Conservation (phyloP, 2,113 vertebrate species). For the Apeltes quadracus region DNA sequence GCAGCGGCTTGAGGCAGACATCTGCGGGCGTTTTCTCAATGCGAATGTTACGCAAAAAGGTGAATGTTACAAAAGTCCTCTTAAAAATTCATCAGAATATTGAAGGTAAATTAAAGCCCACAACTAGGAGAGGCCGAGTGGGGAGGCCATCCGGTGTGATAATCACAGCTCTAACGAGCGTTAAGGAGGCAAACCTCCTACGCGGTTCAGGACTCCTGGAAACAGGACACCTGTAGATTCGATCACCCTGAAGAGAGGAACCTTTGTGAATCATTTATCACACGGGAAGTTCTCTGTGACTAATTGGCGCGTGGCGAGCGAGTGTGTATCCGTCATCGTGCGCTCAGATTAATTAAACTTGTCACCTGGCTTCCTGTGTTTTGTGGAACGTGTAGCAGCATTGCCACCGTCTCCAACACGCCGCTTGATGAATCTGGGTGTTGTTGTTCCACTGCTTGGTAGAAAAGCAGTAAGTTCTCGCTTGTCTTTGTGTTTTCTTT, state of each 20-base stretch:
- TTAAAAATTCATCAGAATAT: no score
- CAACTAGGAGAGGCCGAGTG: conserved; percentile 44
- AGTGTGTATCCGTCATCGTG: conserved; percentile 17
- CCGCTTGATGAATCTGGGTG: background rate
- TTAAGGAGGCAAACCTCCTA: conserved; percentile 29
- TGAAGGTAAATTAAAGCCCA: conserved; percentile 35
- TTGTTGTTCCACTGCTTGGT: conserved; percentile 2
- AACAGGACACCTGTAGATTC: conserved; percentile 51
- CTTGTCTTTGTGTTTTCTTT: conserved; percentile 6
- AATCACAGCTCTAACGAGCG: conserved; percentile 61
- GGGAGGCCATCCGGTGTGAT: conserved; percentile 53
- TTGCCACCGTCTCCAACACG: background rate
- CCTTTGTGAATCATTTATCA: conserved; percentile 27
- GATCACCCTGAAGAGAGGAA: conserved; percentile 19
- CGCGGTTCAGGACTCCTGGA: conserved; percentile 34
- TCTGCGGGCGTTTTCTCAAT: no score
- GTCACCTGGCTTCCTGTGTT: conserved; percentile 45
- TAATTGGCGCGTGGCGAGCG: conserved; percentile 40
- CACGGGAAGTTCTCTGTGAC: conserved; percentile 35
- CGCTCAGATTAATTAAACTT: conserved; percentile 50
- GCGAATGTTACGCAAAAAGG: no score
- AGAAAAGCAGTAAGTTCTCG: background rate
- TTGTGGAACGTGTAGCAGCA: background rate
- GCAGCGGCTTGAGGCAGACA: no score
- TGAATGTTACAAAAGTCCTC: no score